Evolutionary conservation across 2,888 invertebrate genomes (phyloP).

Genomic region (Cyrtodaria siliqua): DNA sequence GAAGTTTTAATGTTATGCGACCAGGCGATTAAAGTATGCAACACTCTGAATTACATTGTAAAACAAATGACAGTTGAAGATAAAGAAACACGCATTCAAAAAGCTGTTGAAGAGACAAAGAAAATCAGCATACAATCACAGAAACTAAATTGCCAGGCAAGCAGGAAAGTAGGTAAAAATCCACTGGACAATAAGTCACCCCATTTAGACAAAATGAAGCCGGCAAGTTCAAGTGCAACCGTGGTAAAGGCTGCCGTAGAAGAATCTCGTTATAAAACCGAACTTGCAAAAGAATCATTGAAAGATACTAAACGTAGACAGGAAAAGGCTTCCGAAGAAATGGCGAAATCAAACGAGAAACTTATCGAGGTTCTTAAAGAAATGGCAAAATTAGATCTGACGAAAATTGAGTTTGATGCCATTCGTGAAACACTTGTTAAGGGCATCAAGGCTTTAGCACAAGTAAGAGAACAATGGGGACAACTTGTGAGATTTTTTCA

Average conservation of each 20-base stretch:
- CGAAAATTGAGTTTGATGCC: constrained; percentile 4
- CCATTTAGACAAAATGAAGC: constrained; percentile 5
- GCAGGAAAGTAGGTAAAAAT: neutral
- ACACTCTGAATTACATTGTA: neutral
- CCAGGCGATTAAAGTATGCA: neutral
- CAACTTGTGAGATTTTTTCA: neutral
- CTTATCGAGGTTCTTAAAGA: constrained; percentile 4
- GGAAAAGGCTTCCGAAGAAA: neutral
- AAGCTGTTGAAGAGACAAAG: neutral
- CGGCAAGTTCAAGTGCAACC: neutral
- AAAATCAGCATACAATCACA: neutral
- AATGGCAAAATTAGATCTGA: neutral
- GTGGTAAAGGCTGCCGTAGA: neutral
- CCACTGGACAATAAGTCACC: constrained; percentile 1
- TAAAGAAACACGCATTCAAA: neutral
- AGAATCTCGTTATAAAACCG: constrained; percentile 1
- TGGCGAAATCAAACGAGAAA: neutral
- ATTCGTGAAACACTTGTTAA: constrained; percentile 6
- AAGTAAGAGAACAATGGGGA: constrained; percentile 4
- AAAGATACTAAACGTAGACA: constrained; percentile 8
- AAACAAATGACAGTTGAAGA: neutral
- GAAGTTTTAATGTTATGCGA: neutral
- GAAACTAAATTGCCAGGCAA: neutral
- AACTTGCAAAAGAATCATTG: constrained; percentile 13
- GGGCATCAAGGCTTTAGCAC: neutral